These are phyloP conservation scores for Catostomus latipinnis DNA, from an alignment of 2,797 vertebrate genomes.

Conservation along the genomic window DNA sequence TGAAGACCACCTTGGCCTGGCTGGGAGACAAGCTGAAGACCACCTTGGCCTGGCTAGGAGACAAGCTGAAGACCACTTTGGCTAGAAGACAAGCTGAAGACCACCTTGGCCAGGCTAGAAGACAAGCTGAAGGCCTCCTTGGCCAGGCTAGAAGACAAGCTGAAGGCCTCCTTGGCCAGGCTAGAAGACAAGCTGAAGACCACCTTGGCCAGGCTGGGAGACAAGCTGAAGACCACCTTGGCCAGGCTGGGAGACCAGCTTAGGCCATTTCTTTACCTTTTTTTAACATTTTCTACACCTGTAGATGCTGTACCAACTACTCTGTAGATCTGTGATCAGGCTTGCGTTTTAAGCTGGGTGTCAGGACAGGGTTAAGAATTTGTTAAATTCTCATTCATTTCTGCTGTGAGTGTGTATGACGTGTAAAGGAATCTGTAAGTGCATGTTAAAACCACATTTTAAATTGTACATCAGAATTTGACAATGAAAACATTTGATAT, in stretches of 20 bases:
- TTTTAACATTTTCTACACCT: conserved; percentile 17
- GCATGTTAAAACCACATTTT: conserved; percentile 84
- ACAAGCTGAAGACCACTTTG: no score
- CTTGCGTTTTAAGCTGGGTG: conserved; percentile 57
- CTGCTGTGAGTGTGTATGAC: conserved; percentile 63
- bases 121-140: no score
- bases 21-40: no score
- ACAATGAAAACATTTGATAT: conserved; percentile 86
- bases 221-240: no score
- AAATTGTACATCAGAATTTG: conserved; percentile 88
- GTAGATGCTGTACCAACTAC: conserved; percentile 22
- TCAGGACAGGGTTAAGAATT: conserved; percentile 50
- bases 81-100: no score
- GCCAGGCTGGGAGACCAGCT: neutral
- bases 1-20: no score
- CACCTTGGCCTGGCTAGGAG: no score
- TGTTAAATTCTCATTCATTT: conserved; percentile 56
- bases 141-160: no score
- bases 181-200: no score
- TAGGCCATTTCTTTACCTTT: neutral
- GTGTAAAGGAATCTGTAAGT: conserved; percentile 74
- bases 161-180: no score
- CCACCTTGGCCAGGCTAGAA: no score
- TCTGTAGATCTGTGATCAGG: conserved; percentile 35
- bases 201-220: no score